A percentile compares a stretch with the other conserved stretches of the same genome.
Conservation (phyloP, 2,113 vertebrate genomes). For the Forbesichthys agassizii region DNA sequence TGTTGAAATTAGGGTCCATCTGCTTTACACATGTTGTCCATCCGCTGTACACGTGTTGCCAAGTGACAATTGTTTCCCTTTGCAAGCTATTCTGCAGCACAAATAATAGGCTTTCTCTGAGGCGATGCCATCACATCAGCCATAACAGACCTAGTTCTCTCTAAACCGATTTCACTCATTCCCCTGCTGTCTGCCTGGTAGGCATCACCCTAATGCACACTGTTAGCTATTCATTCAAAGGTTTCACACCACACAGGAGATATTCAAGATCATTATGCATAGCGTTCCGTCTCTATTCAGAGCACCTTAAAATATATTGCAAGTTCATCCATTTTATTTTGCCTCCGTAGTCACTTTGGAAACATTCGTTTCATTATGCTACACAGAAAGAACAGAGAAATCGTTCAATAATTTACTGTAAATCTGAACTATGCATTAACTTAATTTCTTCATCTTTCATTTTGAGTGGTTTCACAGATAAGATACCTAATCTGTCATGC, state of each 20-base stretch:
- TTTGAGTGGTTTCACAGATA: too few species aligned
- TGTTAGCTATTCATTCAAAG: slow-evolving; percentile 15
- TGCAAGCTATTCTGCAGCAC: slow-evolving; percentile 27
- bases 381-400: too few species aligned
- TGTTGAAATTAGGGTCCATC: slow-evolving; percentile 29
- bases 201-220: slow-evolving; percentile 3
- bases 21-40: slow-evolving; percentile 18
- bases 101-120: slow-evolving; percentile 34
- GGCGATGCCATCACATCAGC: slow-evolving; percentile 46
- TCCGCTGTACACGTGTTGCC: slow-evolving; percentile 24
- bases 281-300: background rate
- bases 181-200: slow-evolving; percentile 1
- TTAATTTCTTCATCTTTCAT: too few species aligned
- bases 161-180: slow-evolving; percentile 35
- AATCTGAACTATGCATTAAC: too few species aligned
- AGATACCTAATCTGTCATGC: too few species aligned
- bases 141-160: slow-evolving; percentile 22
- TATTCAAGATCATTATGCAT: background rate
- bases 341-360: too few species aligned
- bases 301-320: background rate
- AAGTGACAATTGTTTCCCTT: slow-evolving; percentile 27
- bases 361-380: too few species aligned
- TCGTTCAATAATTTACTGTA: too few species aligned
- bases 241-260: slow-evolving; percentile 11
- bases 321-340: slow-evolving; percentile 3